phyloP scores from a whole-genome alignment of 1,140 invertebrate species.

The Drosophila carrolli region DNA sequence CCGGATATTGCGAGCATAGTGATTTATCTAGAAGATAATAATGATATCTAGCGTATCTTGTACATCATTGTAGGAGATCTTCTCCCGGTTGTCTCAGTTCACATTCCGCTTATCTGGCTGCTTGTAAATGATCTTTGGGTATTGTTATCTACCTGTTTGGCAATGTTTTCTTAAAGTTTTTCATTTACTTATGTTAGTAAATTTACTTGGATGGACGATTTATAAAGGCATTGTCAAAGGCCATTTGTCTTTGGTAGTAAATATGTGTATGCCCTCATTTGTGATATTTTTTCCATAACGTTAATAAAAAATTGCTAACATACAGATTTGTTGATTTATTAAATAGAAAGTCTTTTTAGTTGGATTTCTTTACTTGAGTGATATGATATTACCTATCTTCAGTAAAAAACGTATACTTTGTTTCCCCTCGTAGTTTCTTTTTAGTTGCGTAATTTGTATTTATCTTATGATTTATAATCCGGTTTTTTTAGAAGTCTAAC shows the following conservation, averaged over 20 bases:
- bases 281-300: background rate
- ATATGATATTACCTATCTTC: too few relatives aligned
- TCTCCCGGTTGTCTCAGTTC: conserved; percentile 8
- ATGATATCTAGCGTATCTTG: conserved; percentile 31
- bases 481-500: too few relatives aligned
- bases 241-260: conserved; percentile 5
- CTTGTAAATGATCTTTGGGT: conserved; percentile 41
- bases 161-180: conserved; percentile 15
- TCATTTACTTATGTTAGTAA: conserved; percentile 1
- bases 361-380: too few relatives aligned
- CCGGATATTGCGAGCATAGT: conserved; percentile 50
- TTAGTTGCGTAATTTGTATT: too few relatives aligned
- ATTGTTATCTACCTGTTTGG: conserved; percentile 16
- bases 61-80: conserved; percentile 20
- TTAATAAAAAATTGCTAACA: background rate
- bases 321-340: background rate
- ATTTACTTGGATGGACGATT: conserved; percentile 17
- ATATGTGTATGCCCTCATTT: conserved; percentile 11
- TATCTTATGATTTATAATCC: too few relatives aligned
- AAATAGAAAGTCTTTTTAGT: background rate
- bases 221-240: background rate
- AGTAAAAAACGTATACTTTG: too few relatives aligned
- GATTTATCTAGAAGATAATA: conserved; percentile 50
- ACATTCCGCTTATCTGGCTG: conserved; percentile 34
- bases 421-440: too few relatives aligned